A percentile compares a stretch with the other conserved stretches of the same genome.
These are phyloP conservation scores for Microcebus griseorufus DNA, from an alignment of 2,113 vertebrate genomes.

Conservation along the genomic window DNA sequence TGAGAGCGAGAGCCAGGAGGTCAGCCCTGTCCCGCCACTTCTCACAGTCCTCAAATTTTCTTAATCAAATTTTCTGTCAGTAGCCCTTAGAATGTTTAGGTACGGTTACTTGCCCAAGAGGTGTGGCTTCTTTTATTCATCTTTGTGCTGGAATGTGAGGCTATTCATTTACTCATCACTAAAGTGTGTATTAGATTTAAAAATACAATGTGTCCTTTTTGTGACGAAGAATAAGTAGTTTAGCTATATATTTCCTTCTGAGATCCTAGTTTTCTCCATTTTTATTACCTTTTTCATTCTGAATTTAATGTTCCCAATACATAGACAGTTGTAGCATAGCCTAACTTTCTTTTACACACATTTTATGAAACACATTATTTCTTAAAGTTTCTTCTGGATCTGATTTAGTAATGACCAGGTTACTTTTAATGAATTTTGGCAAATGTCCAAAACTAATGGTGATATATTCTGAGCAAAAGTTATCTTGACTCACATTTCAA, in stretches of 20 bases:
- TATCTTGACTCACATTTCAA: background rate
- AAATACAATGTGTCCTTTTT: background rate
- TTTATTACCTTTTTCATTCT: conserved; percentile 25
- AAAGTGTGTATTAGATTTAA: background rate
- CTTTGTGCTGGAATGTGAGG: background rate
- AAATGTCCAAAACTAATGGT: background rate
- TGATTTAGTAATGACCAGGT: background rate
- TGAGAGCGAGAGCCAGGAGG: too few species aligned
- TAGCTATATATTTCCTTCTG: background rate
- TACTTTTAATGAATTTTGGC: conserved; percentile 1
- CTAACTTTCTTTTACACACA: background rate
- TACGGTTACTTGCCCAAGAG: background rate
- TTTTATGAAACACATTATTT: background rate
- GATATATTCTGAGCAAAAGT: conserved; percentile 22
- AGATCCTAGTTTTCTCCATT: background rate
- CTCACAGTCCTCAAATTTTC: background rate
- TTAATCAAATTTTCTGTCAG: conserved; percentile 2
- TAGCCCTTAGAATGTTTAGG: background rate
- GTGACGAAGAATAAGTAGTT: background rate
- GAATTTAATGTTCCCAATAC: background rate
- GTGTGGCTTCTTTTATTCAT: background rate
- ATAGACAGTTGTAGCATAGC: background rate
- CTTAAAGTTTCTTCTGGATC: background rate
- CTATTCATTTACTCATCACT: background rate
- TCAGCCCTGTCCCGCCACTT: too few species aligned